These are phyloP conservation scores for Rhegmatorhina hoffmannsi DNA, from an alignment of 2,113 vertebrate species.

Conservation along the genomic window DNA sequence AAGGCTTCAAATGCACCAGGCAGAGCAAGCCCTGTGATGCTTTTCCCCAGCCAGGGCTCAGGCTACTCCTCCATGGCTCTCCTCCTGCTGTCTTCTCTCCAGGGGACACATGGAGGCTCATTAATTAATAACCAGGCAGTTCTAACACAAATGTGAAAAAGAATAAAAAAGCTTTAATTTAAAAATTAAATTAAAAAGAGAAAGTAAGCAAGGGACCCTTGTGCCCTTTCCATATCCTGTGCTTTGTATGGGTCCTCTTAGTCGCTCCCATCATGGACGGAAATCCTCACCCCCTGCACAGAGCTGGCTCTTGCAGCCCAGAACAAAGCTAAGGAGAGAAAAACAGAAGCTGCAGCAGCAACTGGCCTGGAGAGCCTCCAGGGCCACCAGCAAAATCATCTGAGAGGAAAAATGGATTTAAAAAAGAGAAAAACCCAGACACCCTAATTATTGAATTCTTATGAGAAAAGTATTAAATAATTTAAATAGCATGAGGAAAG, in stretches of 20 bases:
- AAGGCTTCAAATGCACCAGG: background rate
- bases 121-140: constrained; percentile 15
- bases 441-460: constrained; percentile 11
- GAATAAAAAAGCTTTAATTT: constrained; percentile 74
- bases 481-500: constrained; percentile 68
- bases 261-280: background rate
- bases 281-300: background rate
- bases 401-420: background rate
- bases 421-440: background rate
- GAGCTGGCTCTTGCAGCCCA: background rate
- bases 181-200: constrained; percentile 74
- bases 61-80: background rate
- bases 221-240: constrained; percentile 5
- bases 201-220: constrained; percentile 34
- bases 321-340: constrained; percentile 7
- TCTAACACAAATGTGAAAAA: constrained; percentile 36
- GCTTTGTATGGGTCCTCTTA: background rate
- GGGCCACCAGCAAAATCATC: constrained; percentile 38
- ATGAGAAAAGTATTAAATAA: constrained; percentile 63
- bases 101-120: accelerated
- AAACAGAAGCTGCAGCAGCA: constrained; percentile 7
- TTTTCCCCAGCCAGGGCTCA: background rate
- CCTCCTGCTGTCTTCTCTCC: background rate
- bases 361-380: constrained; percentile 27
- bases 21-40: background rate